Percentiles rank a stretch among this genome's conserved stretches.
phyloP scores from a whole-genome alignment of 1,140 invertebrate species.

The Hestina assimilis region DNA sequence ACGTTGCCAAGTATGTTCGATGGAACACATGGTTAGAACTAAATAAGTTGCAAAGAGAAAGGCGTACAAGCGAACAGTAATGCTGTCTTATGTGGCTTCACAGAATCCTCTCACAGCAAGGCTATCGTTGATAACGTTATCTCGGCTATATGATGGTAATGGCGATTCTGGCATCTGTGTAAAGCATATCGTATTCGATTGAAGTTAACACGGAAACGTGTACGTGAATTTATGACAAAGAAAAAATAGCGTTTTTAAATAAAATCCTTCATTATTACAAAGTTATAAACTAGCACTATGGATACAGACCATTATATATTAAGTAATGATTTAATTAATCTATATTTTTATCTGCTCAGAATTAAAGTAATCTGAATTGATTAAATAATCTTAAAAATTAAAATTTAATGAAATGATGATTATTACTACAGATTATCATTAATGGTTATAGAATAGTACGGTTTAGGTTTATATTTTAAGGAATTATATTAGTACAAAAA shows the following conservation, averaged over 20 bases:
- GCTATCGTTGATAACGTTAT: constrained; percentile 75
- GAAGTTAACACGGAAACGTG: neutral
- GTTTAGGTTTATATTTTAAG: too few species aligned
- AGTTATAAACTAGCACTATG: too few species aligned
- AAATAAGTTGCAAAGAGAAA: constrained; percentile 27
- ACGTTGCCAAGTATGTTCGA: constrained; percentile 16
- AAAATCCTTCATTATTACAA: too few species aligned
- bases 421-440: too few species aligned
- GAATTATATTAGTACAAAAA: neutral
- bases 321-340: too few species aligned
- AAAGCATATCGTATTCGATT: constrained; percentile 32
- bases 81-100: constrained; percentile 48
- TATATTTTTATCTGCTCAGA: too few species aligned
- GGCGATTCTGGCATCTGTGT: constrained; percentile 33
- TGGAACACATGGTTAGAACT: constrained; percentile 6
- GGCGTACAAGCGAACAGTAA: constrained; percentile 31
- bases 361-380: too few species aligned
- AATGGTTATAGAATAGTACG: too few species aligned
- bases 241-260: too few species aligned
- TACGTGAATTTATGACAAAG: neutral
- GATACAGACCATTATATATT: too few species aligned
- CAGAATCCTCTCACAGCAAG: constrained; percentile 65
- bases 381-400: too few species aligned
- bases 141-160: constrained; percentile 43
- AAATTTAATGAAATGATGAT: too few species aligned